Evolutionary conservation across 2,113 vertebrate genomes (phyloP), one percentile per base, ranked within the genome.

Genomic region (Centropus unirufus): DNA sequence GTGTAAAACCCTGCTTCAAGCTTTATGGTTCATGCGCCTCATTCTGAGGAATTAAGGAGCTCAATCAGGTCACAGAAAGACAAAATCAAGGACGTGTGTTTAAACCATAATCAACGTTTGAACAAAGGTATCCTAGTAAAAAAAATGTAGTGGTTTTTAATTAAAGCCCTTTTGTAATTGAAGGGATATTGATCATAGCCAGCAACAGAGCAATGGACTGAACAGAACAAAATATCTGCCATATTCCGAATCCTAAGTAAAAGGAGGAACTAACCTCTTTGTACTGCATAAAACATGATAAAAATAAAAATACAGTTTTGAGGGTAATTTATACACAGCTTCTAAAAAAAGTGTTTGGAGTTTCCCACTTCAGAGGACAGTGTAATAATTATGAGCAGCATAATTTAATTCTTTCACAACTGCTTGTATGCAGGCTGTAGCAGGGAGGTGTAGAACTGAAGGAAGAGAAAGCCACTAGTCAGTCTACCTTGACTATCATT

Each of bases 231-330:
- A 75, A 3, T 10, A 14, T 7, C 14, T 64, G 55, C 58, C 4
- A 3, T 6, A 4, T 24, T 39, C 47, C 73, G 57, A 26, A 79
- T 59, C 5, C 36, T 74, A 34, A 36, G 17, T 3, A 70, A 89
- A 62, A 0, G 17, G 9, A 73, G 14, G 27, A 58, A 73, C 72
- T 19, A 57, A 24, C 12, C 73, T 72, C 15, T 14, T 29, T 61
- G 51, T 36, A 8, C 22, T 54, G 21, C n/a, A 11, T 0, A 29
- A 27, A 66, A n/a, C 30, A 21, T 0, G 1, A 44, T 12, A 47
- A 74, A 66, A 49, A 51, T 12, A 24, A 29, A 57, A 32, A 2
- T 2, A 29, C 5, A 26, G 3, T 9, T 73, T 12, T 3, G 42
- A 17, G 51, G 9, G 22, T 24, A 19, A 87, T 76, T 75, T 49